Percentiles rank a stretch among this genome's conserved stretches.
Evolutionary conservation across 2,888 invertebrate genomes (phyloP).

Genomic region (Nymphalis c-album): DNA sequence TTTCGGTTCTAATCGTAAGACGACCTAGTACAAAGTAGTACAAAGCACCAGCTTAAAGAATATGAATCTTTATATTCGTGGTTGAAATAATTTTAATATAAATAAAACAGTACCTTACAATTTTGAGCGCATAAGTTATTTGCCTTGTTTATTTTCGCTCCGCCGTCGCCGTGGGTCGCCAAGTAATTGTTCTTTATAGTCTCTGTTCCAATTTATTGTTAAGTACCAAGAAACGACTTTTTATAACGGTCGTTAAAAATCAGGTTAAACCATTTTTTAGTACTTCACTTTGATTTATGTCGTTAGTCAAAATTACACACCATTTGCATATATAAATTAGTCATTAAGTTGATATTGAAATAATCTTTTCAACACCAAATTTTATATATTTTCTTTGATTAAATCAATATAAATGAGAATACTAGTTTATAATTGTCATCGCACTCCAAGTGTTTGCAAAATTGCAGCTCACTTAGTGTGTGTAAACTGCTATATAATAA

Average conservation of each 20-base stretch:
- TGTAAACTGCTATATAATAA: no score
- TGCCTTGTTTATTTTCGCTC: constrained; percentile 13
- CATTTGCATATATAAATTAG: not conserved
- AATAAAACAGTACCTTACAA: constrained; percentile 13
- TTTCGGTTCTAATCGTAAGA: not conserved
- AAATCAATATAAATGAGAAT: no score
- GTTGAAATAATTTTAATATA: not conserved
- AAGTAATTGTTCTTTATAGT: constrained; percentile 30
- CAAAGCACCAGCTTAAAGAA: not conserved
- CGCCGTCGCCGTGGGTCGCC: constrained; percentile 19
- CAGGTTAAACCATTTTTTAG: constrained; percentile 3
- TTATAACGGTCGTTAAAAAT: constrained; percentile 9
- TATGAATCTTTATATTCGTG: not conserved
- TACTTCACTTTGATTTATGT: not conserved
- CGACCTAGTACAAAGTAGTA: not conserved
- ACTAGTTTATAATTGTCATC: no score
- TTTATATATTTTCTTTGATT: no score
- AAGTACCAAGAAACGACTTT: constrained; percentile 9
- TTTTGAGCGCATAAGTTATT: constrained; percentile 26
- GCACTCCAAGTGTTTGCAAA: no score
- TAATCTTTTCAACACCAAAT: no score
- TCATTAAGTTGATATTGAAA: no score
- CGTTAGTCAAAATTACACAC: constrained; percentile 1
- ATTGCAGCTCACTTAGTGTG: not conserved
- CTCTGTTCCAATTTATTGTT: constrained; percentile 6